Evolutionary conservation across 2,113 vertebrate species (phyloP).

Genomic region (Lasiurus borealis): DNA sequence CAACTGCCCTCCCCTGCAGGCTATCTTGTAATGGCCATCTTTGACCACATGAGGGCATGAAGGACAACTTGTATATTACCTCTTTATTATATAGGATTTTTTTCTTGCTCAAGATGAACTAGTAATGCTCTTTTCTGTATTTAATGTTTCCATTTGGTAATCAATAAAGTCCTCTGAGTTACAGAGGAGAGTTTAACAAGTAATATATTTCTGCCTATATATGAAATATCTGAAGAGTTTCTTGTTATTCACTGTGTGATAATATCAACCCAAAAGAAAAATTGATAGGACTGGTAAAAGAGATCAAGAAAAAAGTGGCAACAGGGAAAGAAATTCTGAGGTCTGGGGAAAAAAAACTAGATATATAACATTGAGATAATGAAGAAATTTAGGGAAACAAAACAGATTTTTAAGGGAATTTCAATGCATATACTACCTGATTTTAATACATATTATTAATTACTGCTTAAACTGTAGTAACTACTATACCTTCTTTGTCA

Average conservation of each 20-base stretch:
- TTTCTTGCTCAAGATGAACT: slow-evolving; percentile 18
- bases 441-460: not conserved
- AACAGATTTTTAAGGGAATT: not conserved
- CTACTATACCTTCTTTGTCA: slow-evolving; percentile 12
- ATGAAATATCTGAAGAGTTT: not conserved
- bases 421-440: not conserved
- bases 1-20: too few relatives aligned
- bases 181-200: slow-evolving; percentile 7
- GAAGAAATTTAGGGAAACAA: not conserved
- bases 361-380: not conserved
- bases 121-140: not conserved
- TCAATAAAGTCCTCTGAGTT: slow-evolving; percentile 22
- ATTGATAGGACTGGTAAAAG: not conserved
- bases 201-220: slow-evolving; percentile 4
- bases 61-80: too few relatives aligned
- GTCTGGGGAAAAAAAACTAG: not conserved
- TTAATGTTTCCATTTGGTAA: slow-evolving; percentile 25
- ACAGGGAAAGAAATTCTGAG: not conserved
- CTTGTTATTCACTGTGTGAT: not conserved
- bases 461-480: not conserved
- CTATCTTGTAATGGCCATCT: too few relatives aligned
- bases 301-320: not conserved
- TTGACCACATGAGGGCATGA: too few relatives aligned
- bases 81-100: not conserved
- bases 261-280: not conserved